Evolutionary conservation across 1,140 invertebrate genomes (phyloP).

Genomic region (Drosophila equinoxialis): DNA sequence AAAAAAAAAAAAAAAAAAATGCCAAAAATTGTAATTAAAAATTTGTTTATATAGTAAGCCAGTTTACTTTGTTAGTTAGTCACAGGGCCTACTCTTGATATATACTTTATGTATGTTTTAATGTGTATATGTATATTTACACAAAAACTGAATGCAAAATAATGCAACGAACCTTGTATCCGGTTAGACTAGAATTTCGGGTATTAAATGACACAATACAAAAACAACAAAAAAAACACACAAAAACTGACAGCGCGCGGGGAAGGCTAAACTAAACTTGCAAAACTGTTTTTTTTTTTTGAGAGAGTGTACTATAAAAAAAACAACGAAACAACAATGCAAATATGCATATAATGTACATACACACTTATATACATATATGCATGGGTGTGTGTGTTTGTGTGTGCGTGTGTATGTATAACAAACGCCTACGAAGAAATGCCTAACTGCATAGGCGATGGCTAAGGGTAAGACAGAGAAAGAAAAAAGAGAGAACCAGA

Average conservation of each 20-base stretch:
- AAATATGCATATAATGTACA: conserved; percentile 17
- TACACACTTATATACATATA: background rate
- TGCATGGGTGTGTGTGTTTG: background rate
- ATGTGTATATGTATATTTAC: conserved; percentile 6
- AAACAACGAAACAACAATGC: conserved; percentile 21
- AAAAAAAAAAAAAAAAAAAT: background rate
- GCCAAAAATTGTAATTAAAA: background rate
- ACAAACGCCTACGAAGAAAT: conserved; percentile 75
- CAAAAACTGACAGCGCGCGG: conserved; percentile 11
- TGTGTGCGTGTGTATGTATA: background rate
- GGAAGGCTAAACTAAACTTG: conserved; percentile 63
- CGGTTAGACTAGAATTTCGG: conserved; percentile 82
- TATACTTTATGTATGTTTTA: background rate
- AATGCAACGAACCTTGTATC: conserved; percentile 82
- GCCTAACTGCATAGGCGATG: conserved; percentile 68
- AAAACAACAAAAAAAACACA: conserved; percentile 23
- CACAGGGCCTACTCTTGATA: conserved; percentile 7
- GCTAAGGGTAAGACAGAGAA: background rate
- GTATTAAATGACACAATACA: conserved; percentile 74
- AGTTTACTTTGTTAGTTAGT: conserved; percentile 10
- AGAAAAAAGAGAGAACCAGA: conserved; percentile 43
- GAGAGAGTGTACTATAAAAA: conserved; percentile 13
- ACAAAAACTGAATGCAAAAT: conserved; percentile 67
- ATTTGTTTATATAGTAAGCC: conserved; percentile 1
- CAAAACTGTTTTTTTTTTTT: conserved; percentile 35